Conservation (phyloP, 2,113 vertebrate genomes). For the Chinchilla lanigera region DNA sequence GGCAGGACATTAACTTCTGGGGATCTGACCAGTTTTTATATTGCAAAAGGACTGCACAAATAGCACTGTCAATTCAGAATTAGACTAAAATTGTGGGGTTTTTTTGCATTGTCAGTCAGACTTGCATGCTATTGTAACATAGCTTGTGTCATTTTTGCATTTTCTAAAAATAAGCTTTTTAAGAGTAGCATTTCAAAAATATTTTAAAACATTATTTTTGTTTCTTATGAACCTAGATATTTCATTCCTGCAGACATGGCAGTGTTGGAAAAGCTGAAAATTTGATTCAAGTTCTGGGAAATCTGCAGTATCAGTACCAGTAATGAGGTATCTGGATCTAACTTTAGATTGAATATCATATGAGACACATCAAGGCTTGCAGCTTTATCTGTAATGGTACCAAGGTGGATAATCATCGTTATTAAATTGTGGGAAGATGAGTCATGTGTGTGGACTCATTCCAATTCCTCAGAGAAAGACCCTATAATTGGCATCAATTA, state of each 20-base stretch:
- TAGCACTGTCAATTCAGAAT: conserved; percentile 38
- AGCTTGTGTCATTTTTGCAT: conserved; percentile 57
- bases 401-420: conserved; percentile 69
- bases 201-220: conserved; percentile 39
- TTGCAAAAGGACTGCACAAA: conserved; percentile 7
- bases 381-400: conserved; percentile 52
- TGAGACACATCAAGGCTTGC: conserved; percentile 50
- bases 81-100: conserved; percentile 1
- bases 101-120: conserved; percentile 22
- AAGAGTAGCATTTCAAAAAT: conserved; percentile 50
- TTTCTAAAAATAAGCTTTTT: conserved; percentile 45
- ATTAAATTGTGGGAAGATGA: conserved; percentile 72
- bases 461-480: conserved; percentile 72
- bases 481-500: conserved; percentile 80
- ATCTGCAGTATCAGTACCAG: neutral
- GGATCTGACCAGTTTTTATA: conserved; percentile 44
- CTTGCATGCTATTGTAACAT: neutral
- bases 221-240: conserved; percentile 45
- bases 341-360: conserved; percentile 13
- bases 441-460: conserved; percentile 68
- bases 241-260: neutral
- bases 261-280: conserved; percentile 3
- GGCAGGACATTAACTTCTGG: neutral
- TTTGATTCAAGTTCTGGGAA: conserved; percentile 57
- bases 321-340: conserved; percentile 38